Conservation (phyloP, 2,113 vertebrate species). For the Carassius gibelio region DNA sequence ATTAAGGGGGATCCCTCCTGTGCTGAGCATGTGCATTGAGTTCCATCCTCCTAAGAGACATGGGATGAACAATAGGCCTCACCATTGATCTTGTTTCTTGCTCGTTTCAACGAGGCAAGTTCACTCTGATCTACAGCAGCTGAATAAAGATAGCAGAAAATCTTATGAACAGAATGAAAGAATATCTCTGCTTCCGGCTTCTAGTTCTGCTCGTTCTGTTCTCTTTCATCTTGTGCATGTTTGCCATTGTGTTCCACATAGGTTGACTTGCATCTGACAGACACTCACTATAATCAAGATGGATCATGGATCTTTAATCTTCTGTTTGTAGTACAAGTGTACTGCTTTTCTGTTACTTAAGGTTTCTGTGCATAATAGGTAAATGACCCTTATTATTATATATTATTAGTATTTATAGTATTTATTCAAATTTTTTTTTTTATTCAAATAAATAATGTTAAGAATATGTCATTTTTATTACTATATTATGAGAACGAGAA, state of each 20-base stretch:
- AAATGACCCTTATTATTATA: not conserved
- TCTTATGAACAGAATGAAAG: not conserved
- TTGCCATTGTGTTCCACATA: not conserved
- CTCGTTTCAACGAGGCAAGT: not conserved
- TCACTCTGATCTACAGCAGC: not conserved
- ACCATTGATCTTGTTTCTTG: conserved; percentile 14
- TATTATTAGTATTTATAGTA: too few relatives aligned
- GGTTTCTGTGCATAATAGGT: not conserved
- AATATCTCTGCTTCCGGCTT: not conserved
- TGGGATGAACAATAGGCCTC: not conserved
- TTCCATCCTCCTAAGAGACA: not conserved
- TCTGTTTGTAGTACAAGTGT: not conserved
- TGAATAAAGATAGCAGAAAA: not conserved
- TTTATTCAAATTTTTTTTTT: not conserved
- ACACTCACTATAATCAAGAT: not conserved
- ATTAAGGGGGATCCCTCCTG: not conserved
- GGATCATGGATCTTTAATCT: conserved; percentile 15
- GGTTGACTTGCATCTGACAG: conserved; percentile 18
- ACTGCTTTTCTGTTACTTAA: not conserved
- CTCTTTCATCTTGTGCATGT: conserved; percentile 11
- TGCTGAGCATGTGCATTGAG: not conserved
- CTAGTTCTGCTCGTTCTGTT: not conserved
- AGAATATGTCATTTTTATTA: not conserved
- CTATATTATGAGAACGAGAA: not conserved
- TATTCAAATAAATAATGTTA: not conserved